Evolutionary conservation across 2,888 invertebrate species (phyloP).

Genomic region (Calameuta pallipes): DNA sequence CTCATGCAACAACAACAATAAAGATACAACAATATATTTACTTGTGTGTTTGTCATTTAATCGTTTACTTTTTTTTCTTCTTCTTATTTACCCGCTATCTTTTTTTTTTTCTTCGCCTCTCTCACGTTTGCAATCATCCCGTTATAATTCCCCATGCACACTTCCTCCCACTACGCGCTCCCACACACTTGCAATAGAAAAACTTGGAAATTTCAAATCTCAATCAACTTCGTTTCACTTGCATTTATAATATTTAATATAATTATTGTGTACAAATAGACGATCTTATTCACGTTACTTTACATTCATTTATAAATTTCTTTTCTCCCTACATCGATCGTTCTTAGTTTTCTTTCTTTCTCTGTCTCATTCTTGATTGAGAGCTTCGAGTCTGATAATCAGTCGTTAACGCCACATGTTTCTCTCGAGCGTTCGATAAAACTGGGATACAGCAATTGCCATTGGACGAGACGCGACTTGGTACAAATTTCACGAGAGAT

Average conservation of each 20-base stretch:
- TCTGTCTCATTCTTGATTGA: conserved; percentile 26
- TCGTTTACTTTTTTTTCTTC: conserved; percentile 11
- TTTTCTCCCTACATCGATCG: conserved; percentile 24
- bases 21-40: conserved; percentile 63
- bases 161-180: conserved; percentile 24
- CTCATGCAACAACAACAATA: conserved; percentile 63
- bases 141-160: conserved; percentile 33
- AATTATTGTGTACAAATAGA: conserved; percentile 52
- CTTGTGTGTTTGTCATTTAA: conserved; percentile 42
- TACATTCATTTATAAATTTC: conserved; percentile 40
- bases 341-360: conserved; percentile 9
- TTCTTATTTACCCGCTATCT: conserved; percentile 28
- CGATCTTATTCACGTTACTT: conserved; percentile 36
- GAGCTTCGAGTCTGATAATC: conserved; percentile 34
- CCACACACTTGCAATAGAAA: conserved; percentile 37
- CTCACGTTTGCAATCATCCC: conserved; percentile 35
- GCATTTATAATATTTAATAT: conserved; percentile 40
- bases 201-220: conserved; percentile 42
- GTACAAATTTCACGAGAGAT: no score
- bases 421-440: conserved; percentile 22
- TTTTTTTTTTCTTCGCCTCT: conserved; percentile 17
- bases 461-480: no score
- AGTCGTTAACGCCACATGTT: conserved; percentile 42
- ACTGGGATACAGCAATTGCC: no score
- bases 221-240: conserved; percentile 29